phyloP scores from a whole-genome alignment of 1,140 invertebrate species.

The Ctenoplectra terminalis region DNA sequence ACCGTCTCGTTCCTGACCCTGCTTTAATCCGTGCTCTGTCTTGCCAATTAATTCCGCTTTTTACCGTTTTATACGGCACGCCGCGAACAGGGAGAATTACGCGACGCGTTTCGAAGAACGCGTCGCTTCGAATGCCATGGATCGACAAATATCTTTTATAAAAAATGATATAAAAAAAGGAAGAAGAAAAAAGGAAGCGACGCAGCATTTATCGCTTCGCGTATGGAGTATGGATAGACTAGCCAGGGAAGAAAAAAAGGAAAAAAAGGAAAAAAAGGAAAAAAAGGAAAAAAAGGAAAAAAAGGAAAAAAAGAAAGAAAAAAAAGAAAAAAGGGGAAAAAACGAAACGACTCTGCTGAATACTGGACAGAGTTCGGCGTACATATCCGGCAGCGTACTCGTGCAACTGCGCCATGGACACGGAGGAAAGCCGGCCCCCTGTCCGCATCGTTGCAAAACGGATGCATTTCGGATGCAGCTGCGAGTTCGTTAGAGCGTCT shows the following conservation, averaged over 20 bases:
- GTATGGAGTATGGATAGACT: no score
- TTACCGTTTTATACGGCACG: slow-evolving; percentile 50
- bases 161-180: no score
- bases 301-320: background rate
- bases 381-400: background rate
- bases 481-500: slow-evolving; percentile 79
- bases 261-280: no score
- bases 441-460: slow-evolving; percentile 57
- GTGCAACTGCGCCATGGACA: slow-evolving; percentile 39
- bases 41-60: slow-evolving; percentile 49
- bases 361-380: slow-evolving; percentile 25
- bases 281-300: background rate
- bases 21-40: slow-evolving; percentile 39
- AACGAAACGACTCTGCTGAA: background rate
- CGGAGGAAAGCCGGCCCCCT: slow-evolving; percentile 34
- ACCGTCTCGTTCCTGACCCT: slow-evolving; percentile 29
- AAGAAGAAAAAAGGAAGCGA: no score
- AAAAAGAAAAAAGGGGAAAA: background rate
- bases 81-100: background rate
- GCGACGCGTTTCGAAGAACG: background rate
- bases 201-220: no score
- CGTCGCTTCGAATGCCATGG: background rate
- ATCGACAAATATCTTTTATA: no score
- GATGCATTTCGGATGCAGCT: slow-evolving; percentile 73
- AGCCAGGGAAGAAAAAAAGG: no score